These are phyloP conservation scores for Hydrochoerus hydrochaeris DNA, from an alignment of 2,113 vertebrate species.

Conservation along the genomic window DNA sequence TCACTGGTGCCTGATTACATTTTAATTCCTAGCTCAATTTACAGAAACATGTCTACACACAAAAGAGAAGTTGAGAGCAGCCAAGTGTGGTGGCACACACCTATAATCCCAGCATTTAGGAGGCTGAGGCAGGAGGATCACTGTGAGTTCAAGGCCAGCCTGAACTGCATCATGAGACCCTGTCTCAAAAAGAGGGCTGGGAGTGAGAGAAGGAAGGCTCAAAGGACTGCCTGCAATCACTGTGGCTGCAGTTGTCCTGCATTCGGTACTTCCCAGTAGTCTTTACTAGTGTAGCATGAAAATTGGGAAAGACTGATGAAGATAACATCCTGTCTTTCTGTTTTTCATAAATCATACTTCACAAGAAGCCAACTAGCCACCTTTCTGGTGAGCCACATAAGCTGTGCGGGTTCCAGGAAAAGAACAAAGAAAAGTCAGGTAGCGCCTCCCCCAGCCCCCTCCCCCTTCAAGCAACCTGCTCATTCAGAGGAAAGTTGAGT, in stretches of 20 bases:
- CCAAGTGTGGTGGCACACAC: background rate
- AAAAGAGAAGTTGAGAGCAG: background rate
- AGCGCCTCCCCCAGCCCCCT: no score
- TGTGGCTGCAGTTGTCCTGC: background rate
- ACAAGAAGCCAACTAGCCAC: no score
- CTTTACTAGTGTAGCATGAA: background rate
- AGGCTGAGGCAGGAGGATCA: background rate
- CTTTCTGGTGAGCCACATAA: no score
- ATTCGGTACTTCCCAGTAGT: background rate
- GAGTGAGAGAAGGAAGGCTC: background rate
- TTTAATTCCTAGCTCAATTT: background rate
- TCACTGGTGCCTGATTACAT: background rate
- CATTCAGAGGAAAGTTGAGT: no score
- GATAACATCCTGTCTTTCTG: background rate
- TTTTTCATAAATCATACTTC: background rate
- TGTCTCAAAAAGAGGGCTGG: background rate
- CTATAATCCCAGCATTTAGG: background rate
- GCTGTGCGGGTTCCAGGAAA: no score
- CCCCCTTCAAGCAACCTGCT: no score
- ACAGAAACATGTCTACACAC: background rate
- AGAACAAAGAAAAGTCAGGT: no score
- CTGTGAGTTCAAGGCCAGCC: background rate
- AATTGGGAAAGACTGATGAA: background rate
- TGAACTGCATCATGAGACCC: background rate
- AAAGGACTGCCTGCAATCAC: background rate